Conservation (phyloP, 2,797 vertebrate species). For the Pelodytes ibericus region DNA sequence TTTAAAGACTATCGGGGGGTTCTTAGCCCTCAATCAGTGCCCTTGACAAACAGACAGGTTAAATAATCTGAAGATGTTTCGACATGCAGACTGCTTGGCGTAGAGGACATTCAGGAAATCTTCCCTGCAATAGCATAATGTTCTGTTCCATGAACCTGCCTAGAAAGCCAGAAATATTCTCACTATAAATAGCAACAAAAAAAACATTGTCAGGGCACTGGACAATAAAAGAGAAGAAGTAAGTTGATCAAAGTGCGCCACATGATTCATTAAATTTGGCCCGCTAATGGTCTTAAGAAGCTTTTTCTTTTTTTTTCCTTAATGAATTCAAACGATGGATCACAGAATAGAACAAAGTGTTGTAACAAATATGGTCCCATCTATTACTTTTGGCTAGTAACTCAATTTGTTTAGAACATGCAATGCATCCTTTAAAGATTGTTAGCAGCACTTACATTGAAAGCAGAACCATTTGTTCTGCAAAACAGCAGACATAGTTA, state of each 20-base stretch:
- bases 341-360: slow-evolving; percentile 31
- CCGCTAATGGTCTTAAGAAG: slow-evolving; percentile 22
- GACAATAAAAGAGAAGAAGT: slow-evolving; percentile 32
- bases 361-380: slow-evolving; percentile 5
- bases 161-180: slow-evolving; percentile 30
- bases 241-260: slow-evolving; percentile 18
- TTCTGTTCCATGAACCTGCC: slow-evolving; percentile 33
- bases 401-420: slow-evolving; percentile 21
- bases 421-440: slow-evolving; percentile 6
- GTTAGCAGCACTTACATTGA: background rate
- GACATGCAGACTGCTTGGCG: background rate
- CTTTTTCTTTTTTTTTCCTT: slow-evolving; percentile 10
- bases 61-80: background rate
- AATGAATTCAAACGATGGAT: slow-evolving; percentile 24
- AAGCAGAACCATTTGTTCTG: slow-evolving; percentile 1
- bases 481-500: background rate
- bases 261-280: slow-evolving; percentile 31
- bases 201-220: slow-evolving; percentile 28
- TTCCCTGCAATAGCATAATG: slow-evolving; percentile 36
- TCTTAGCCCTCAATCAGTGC: background rate
- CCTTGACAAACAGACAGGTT: background rate
- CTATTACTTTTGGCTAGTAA: slow-evolving; percentile 22
- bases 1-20: slow-evolving; percentile 4
- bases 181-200: slow-evolving; percentile 36
- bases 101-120: slow-evolving; percentile 15